These are phyloP conservation scores for Bos javanicus DNA, from an alignment of 2,113 vertebrate genomes.

Conservation along the genomic window DNA sequence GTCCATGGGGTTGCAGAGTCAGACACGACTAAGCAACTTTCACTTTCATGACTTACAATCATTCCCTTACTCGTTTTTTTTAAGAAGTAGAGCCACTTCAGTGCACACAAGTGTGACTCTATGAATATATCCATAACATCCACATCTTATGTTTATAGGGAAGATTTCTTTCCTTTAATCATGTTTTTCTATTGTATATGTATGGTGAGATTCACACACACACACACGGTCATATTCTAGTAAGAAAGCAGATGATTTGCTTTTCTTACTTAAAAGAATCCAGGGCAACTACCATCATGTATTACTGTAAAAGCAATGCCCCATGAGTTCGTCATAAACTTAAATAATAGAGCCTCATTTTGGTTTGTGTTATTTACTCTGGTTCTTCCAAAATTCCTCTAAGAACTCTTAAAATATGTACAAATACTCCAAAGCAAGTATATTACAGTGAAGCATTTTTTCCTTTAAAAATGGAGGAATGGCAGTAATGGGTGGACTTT, in stretches of 20 bases:
- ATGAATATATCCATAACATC: background rate
- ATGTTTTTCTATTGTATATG: background rate
- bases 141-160: background rate
- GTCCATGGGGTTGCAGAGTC: background rate
- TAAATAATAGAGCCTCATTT: background rate
- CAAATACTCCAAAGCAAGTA: background rate
- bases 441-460: background rate
- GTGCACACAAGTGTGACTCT: accelerated
- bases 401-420: background rate
- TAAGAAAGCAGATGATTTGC: background rate
- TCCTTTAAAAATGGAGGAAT: background rate
- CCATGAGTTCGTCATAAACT: background rate
- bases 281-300: background rate
- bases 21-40: background rate
- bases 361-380: background rate
- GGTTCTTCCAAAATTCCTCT: background rate
- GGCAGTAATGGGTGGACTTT: too few species aligned
- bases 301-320: background rate
- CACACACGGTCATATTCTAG: background rate
- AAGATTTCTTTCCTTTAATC: background rate
- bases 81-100: background rate
- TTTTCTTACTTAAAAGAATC: background rate
- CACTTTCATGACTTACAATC: background rate
- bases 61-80: background rate
- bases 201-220: background rate